phyloP scores from a whole-genome alignment of 1,140 invertebrate genomes.

The Bicyclus anynana region DNA sequence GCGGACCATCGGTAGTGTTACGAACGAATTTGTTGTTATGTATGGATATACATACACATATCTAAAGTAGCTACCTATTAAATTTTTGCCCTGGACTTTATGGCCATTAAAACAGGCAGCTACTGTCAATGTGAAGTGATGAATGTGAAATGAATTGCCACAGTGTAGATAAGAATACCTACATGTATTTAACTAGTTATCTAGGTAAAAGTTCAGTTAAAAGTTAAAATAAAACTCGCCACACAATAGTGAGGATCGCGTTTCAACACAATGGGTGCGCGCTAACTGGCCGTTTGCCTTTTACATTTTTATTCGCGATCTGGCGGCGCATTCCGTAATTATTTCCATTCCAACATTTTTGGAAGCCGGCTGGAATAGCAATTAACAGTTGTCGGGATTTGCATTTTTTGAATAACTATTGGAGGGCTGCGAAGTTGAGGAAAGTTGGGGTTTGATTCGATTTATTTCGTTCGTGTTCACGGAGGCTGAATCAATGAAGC shows the following conservation, averaged over 20 bases:
- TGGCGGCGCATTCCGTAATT: slow-evolving; percentile 1
- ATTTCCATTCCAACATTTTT: slow-evolving; percentile 5
- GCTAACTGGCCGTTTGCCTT: slow-evolving; percentile 1
- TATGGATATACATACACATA: too few species aligned
- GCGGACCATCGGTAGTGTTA: too few species aligned
- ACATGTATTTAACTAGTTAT: not conserved
- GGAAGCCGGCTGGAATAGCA: not conserved
- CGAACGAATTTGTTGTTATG: too few species aligned
- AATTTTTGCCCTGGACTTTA: too few species aligned
- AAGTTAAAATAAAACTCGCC: not conserved
- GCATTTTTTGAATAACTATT: slow-evolving; percentile 3
- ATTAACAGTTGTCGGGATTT: slow-evolving; percentile 1
- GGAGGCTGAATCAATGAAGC: too few species aligned
- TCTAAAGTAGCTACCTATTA: too few species aligned
- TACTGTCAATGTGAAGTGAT: too few species aligned
- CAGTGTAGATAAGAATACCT: too few species aligned
- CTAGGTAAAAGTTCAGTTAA: not conserved
- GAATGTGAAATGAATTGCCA: too few species aligned
- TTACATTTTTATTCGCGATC: not conserved
- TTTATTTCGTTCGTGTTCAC: too few species aligned
- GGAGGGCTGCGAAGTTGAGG: too few species aligned
- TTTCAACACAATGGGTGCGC: slow-evolving; percentile 1
- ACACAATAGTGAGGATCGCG: slow-evolving; percentile 1
- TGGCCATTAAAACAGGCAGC: too few species aligned
- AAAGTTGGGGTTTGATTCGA: not conserved